A percentile compares a stretch with the other conserved stretches of the same genome.
Evolutionary conservation across 1,140 invertebrate species (phyloP).

Genomic region (Scylla paramamosain): DNA sequence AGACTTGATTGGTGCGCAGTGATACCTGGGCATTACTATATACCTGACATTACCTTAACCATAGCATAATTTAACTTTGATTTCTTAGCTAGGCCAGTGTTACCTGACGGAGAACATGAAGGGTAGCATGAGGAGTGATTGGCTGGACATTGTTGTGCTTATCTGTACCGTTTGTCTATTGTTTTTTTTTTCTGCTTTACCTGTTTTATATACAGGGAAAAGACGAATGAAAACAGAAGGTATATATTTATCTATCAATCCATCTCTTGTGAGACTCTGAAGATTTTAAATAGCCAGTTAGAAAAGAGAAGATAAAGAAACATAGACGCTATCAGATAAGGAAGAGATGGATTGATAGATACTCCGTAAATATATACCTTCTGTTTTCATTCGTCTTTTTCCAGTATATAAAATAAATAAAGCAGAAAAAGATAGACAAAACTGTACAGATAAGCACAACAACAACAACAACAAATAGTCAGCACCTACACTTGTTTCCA

Average conservation of each 20-base stretch:
- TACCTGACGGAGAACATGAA: too few relatives aligned
- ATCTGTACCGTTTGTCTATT: not conserved
- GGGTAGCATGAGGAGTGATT: too few relatives aligned
- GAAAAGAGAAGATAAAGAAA: too few relatives aligned
- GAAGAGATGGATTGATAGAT: not conserved
- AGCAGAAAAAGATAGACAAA: not conserved
- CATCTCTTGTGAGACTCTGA: not conserved
- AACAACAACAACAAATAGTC: not conserved
- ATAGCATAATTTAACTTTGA: too few relatives aligned
- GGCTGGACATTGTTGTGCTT: too few relatives aligned
- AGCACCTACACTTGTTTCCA: not conserved
- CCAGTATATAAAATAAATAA: not conserved
- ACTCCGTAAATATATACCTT: not conserved
- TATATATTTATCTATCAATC: not conserved
- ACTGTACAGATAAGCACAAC: too few relatives aligned
- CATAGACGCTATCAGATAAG: not conserved
- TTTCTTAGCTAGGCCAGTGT: too few relatives aligned
- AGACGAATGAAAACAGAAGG: not conserved
- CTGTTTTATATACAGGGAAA: not conserved
- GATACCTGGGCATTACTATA: too few relatives aligned
- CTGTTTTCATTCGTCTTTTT: not conserved
- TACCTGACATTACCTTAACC: too few relatives aligned
- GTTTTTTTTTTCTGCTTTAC: not conserved
- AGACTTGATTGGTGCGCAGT: too few relatives aligned
- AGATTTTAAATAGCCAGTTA: too few relatives aligned